Conservation (phyloP, 1,140 invertebrate species). For the Lamellibrachia luymesi region DNA sequence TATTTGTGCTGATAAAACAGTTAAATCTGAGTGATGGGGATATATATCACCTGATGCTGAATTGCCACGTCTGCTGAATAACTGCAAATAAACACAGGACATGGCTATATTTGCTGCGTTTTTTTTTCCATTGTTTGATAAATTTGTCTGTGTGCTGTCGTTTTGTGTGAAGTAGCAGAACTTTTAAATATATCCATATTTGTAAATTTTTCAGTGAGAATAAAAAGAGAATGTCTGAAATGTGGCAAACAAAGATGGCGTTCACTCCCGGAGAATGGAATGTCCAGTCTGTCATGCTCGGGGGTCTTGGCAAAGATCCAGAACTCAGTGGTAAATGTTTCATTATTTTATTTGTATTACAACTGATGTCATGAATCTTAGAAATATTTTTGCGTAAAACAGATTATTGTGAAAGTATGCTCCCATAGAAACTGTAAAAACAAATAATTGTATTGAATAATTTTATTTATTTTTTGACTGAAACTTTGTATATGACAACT, state of each 20-base stretch:
- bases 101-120: not conserved
- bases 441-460: not conserved
- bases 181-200: not conserved
- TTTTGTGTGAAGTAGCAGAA: not conserved
- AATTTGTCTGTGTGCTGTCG: no score
- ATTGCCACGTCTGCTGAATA: not conserved
- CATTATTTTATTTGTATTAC: not conserved
- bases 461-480: not conserved
- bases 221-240: constrained; percentile 44
- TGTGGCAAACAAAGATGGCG: constrained; percentile 45
- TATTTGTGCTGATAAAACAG: no score
- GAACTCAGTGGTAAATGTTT: constrained; percentile 39
- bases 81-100: not conserved
- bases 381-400: not conserved
- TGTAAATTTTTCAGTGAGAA: constrained; percentile 38
- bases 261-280: constrained; percentile 55
- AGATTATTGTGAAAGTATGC: not conserved
- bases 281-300: constrained; percentile 52
- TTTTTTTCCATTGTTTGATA: not conserved
- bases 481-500: no score
- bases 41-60: no score
- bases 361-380: not conserved
- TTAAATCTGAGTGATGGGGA: no score
- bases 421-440: not conserved
- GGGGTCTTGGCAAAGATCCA: constrained; percentile 55